Conservation (phyloP, 2,113 vertebrate species). For the Ia io region DNA sequence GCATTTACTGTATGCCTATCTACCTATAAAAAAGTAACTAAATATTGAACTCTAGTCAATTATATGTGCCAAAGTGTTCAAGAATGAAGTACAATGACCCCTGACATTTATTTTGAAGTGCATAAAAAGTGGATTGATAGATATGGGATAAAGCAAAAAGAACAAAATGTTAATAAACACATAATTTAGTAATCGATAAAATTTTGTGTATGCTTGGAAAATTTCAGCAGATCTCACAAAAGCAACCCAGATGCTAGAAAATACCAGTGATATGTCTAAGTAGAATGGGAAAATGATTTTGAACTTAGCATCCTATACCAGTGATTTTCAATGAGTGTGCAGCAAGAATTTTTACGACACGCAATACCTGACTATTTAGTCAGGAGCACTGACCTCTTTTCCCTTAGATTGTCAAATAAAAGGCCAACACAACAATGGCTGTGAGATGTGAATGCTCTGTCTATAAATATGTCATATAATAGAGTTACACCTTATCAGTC, state of each 20-base stretch:
- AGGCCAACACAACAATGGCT: background rate
- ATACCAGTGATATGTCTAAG: background rate
- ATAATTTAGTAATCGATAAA: background rate
- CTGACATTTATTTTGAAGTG: background rate
- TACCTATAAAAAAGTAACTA: background rate
- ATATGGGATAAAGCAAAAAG: background rate
- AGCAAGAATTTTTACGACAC: background rate
- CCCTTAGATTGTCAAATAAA: background rate
- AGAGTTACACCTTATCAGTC: background rate
- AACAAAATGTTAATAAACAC: background rate
- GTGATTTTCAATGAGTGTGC: background rate
- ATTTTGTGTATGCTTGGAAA: background rate
- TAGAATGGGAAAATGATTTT: background rate
- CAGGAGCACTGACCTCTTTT: background rate
- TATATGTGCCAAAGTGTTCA: background rate
- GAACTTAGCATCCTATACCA: background rate
- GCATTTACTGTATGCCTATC: background rate
- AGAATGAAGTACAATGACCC: background rate
- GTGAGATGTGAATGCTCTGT: background rate
- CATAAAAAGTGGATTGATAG: background rate
- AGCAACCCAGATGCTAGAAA: background rate
- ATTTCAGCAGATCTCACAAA: background rate
- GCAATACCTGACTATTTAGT: background rate
- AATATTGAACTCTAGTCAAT: constrained; percentile 25
- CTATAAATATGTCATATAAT: background rate